phyloP scores from a whole-genome alignment of 1,140 invertebrate species.

The Pseudobourletiella spinata region DNA sequence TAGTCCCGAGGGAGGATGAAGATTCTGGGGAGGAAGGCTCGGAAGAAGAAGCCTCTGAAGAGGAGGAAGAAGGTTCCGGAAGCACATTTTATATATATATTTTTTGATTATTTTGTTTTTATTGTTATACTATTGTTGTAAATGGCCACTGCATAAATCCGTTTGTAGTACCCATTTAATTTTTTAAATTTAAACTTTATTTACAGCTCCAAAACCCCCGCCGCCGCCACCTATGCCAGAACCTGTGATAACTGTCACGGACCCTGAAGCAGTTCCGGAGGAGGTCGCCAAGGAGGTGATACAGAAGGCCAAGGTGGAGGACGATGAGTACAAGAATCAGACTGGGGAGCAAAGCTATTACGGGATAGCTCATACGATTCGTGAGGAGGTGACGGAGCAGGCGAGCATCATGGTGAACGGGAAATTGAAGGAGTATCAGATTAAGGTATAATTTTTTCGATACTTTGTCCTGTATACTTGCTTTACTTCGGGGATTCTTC shows the following conservation, averaged over 20 bases:
- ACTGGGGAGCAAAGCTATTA: constrained; percentile 46
- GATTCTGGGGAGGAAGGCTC: constrained; percentile 37
- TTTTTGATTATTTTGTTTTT: not conserved
- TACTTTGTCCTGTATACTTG: not conserved
- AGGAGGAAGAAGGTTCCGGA: constrained; percentile 33
- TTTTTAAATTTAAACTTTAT: not conserved
- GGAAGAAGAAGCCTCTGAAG: constrained; percentile 26
- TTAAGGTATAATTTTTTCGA: constrained; percentile 40
- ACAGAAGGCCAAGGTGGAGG: constrained; percentile 43
- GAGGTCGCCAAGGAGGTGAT: constrained; percentile 35
- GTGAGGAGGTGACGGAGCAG: constrained; percentile 51
- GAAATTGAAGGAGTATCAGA: constrained; percentile 53
- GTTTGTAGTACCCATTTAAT: too few species aligned
- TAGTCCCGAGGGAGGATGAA: constrained; percentile 46
- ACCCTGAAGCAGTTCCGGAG: constrained; percentile 27
- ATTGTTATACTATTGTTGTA: not conserved
- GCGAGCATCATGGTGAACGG: constrained; percentile 51
- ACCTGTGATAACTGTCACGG: not conserved
- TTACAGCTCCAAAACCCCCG: not conserved
- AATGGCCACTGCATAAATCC: not conserved
- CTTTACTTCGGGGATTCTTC: too few species aligned
- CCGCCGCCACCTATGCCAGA: not conserved
- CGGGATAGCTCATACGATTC: constrained; percentile 51
- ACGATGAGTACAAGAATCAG: constrained; percentile 50
- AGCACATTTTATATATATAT: not conserved